A percentile compares a stretch with the other conserved stretches of the same genome.
phyloP scores from a whole-genome alignment of 2,113 vertebrate genomes.

The Lophotis ruficrista region DNA sequence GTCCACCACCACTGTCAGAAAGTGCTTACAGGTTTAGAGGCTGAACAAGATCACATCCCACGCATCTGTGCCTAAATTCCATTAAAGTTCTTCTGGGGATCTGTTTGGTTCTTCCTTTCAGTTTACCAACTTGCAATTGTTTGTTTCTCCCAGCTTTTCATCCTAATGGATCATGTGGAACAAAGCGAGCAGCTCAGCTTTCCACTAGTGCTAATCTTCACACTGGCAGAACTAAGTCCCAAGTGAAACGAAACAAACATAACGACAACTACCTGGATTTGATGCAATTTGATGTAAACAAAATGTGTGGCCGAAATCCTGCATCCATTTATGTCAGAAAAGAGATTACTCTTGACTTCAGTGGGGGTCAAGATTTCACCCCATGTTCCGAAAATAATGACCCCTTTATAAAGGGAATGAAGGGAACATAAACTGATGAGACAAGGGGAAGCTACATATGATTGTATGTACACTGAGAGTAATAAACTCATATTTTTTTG shows the following conservation, averaged over 20 bases:
- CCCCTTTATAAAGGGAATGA: not conserved
- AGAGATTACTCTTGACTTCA: not conserved
- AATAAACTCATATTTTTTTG: not conserved
- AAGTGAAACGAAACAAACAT: not conserved
- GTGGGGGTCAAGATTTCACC: not conserved
- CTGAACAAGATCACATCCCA: not conserved
- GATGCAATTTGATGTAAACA: not conserved
- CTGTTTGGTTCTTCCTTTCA: not conserved
- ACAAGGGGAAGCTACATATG: not conserved
- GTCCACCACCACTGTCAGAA: not conserved
- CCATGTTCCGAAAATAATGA: not conserved
- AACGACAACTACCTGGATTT: not conserved
- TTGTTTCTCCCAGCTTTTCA: not conserved
- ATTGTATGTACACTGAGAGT: not conserved
- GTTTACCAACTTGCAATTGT: not conserved
- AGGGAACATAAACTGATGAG: not conserved
- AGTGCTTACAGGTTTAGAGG: not conserved
- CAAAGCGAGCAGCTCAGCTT: not conserved
- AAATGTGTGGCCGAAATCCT: not conserved
- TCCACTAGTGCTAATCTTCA: not conserved
- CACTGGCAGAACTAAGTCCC: not conserved
- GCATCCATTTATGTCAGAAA: not conserved
- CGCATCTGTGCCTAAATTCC: not conserved
- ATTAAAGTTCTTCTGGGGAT: not conserved
- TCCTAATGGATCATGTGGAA: not conserved